Conservation (phyloP, 2,113 vertebrate genomes). For the Gobiocypris rarus region DNA sequence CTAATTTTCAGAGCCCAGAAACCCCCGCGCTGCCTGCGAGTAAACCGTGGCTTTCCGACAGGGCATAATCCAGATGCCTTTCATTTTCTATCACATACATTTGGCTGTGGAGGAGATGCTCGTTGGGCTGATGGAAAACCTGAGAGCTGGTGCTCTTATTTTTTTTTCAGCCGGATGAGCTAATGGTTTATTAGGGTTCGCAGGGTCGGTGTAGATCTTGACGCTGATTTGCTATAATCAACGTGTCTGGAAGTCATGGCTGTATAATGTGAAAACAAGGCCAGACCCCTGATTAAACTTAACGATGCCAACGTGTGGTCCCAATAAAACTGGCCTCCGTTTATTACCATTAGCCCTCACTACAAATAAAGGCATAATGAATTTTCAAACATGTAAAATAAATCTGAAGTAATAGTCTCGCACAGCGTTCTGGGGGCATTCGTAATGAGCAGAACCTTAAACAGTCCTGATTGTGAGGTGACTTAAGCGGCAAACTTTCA, state of each 20-base stretch:
- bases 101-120: conserved; percentile 56
- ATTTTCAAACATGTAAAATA: conserved; percentile 40
- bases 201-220: conserved; percentile 56
- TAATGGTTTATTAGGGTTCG: conserved; percentile 68
- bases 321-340: conserved; percentile 45
- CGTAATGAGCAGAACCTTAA: background rate
- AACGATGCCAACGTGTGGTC: conserved; percentile 42
- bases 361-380: conserved; percentile 33
- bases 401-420: conserved; percentile 38
- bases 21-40: conserved; percentile 30
- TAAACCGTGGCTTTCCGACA: conserved; percentile 60
- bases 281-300: conserved; percentile 46
- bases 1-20: conserved; percentile 52
- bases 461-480: conserved; percentile 33
- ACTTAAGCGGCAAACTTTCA: background rate
- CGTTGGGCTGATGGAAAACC: conserved; percentile 6
- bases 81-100: conserved; percentile 61
- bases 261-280: conserved; percentile 46
- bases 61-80: conserved; percentile 65
- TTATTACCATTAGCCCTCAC: conserved; percentile 46
- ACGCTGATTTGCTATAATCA: conserved; percentile 63
- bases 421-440: background rate
- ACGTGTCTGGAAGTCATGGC: conserved; percentile 32
- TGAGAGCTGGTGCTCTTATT: conserved; percentile 33
- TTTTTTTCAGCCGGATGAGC: conserved; percentile 54